These are phyloP conservation scores for Ameiurus melas DNA, from an alignment of 2,113 vertebrate species.

Conservation along the genomic window DNA sequence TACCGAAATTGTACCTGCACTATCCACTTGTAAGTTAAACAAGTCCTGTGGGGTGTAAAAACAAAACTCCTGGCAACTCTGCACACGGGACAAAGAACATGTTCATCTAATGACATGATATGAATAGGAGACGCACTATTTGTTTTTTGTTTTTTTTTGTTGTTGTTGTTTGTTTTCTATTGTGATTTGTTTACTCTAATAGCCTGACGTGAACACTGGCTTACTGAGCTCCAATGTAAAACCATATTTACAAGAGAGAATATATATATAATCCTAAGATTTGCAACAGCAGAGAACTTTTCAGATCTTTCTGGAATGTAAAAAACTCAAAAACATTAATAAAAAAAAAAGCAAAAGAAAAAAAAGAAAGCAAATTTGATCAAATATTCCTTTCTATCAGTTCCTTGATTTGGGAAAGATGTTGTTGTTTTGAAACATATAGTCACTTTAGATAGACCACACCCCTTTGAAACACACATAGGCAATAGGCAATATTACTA, in stretches of 20 bases:
- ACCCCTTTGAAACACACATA: not conserved
- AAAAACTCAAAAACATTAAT: too few species aligned
- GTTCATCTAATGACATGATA: not conserved
- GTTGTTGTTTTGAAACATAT: not conserved
- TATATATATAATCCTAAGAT: too few species aligned
- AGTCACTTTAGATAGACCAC: not conserved
- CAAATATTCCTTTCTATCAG: too few species aligned
- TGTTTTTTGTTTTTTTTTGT: too few species aligned
- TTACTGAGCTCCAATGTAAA: too few species aligned
- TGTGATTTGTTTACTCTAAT: too few species aligned
- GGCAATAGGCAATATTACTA: not conserved
- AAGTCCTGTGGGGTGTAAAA: not conserved
- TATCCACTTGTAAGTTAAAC: not conserved
- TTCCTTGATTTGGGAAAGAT: not conserved
- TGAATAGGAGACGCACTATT: not conserved
- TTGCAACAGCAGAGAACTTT: too few species aligned
- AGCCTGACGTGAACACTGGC: too few species aligned
- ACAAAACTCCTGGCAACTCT: not conserved
- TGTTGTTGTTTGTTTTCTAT: too few species aligned
- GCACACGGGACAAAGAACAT: not conserved
- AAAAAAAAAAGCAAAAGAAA: not conserved
- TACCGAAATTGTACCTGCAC: not conserved
- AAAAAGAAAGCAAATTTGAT: too few species aligned
- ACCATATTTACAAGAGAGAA: too few species aligned
- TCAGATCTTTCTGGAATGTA: too few species aligned